Conservation (phyloP, 1,140 invertebrate species). For the Stegodyphus mimosarum region DNA sequence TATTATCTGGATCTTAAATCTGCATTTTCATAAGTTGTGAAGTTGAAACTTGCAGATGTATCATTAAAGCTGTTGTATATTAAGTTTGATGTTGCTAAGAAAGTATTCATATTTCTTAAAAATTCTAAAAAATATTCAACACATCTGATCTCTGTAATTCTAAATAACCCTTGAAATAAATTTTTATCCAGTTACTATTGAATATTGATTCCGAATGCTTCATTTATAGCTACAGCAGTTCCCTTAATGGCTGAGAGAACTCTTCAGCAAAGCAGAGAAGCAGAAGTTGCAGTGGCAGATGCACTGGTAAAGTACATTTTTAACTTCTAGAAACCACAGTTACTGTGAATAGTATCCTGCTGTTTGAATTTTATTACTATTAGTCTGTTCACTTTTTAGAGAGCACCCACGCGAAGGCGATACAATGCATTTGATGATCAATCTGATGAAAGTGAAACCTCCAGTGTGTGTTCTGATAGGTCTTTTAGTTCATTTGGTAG, state of each 20-base stretch:
- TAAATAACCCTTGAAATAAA: no score
- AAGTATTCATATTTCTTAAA: no score
- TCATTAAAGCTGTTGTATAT: no score
- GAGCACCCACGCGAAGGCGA: slow-evolving; percentile 43
- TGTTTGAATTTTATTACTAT: background rate
- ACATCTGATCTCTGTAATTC: no score
- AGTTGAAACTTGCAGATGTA: no score
- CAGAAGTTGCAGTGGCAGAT: slow-evolving; percentile 84
- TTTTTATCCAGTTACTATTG: no score
- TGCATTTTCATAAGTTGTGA: no score
- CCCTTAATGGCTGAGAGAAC: slow-evolving; percentile 83
- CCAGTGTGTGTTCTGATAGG: slow-evolving; percentile 91
- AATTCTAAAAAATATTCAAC: no score
- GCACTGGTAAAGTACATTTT: slow-evolving; percentile 73
- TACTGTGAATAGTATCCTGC: no score
- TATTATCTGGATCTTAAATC: no score
- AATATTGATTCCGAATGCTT: background rate
- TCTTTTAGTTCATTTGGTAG: slow-evolving; percentile 84
- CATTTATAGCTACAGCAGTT: slow-evolving; percentile 65
- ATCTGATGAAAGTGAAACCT: slow-evolving; percentile 92
- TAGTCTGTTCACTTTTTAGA: slow-evolving; percentile 10
- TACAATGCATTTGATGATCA: slow-evolving; percentile 74
- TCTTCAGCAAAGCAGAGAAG: slow-evolving; percentile 87
- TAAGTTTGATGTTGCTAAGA: no score
- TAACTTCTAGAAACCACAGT: background rate